Base-by-base conservation (phyloP, 2,888 invertebrate genomes). In the Cosmia trapezina region DNA sequence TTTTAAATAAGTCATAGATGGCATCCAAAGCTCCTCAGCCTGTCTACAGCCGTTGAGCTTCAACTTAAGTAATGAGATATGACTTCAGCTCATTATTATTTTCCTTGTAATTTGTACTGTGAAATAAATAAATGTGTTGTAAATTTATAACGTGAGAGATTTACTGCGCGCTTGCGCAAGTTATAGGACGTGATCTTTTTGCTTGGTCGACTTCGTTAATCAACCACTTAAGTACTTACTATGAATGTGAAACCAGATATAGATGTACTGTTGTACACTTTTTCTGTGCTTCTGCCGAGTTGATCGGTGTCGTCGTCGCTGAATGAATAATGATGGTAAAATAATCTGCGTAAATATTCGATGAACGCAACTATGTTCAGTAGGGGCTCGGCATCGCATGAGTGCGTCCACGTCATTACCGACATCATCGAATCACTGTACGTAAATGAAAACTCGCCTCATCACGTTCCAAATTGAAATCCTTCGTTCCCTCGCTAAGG, bases 381-480 rank as follows among this genome's bases (percentile, higher is more conserved):
- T 81, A 84, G 80, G 67, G 28, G 68, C 56, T 56, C 81, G 80
- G 70, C 80, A 81, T 75, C 88, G 85, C 89, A 88, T 86, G 78
- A 81, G 78, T 80, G 79, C 83, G 83, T 86, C 84, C 80, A 86
- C 86, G 86, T 91, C 90, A 91, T 91, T 91, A 91, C 91, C 78
- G 88, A 83, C 87, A 87, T 89, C 90, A 90, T 90, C 91, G 90
- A 89, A 89, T 89, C 88, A 86, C 88, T 85, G 85, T 89, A 92
- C 92, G 90, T 93, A 95, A 94, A 95, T 95, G 94, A 95, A 95
- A 94, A 93, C 94, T 93, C 93, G 93, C 91, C 93, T 94, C 95
- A 96, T 96, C 96, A 96, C 96, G 96, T 96, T 95, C 95, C 93
- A 95, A 95, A 96, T 96, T 96, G 96, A 95, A 96, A 96, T 96